Evolutionary conservation across 2,888 invertebrate species (phyloP), one percentile per base, ranked within the genome.

Genomic region (Auanema sp.): DNA sequence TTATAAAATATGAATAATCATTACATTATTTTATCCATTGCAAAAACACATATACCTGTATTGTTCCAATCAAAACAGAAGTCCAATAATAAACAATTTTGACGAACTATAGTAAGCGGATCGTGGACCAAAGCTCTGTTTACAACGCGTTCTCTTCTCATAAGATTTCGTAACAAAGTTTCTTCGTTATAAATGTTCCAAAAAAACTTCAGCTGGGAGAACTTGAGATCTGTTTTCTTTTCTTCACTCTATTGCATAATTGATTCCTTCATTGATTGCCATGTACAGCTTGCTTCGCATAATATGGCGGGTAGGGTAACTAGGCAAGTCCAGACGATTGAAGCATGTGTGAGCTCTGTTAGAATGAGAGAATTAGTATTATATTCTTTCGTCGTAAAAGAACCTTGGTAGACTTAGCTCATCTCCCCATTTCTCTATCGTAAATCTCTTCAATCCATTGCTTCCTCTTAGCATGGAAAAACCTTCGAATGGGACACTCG

Each of bases 401-500:
- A 21, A 69, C 69, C 80, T 72, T 0, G 81, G 81, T 16, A 81
- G 60, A 40, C 75, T 66, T 14, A 57, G 55, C n/a, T 77, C 77
- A 14, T 74, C 73, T 41, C 81, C 81, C 79, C 80, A 81, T 58
- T 72, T 75, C 60, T 81, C 80, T 24, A 81, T 78, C 16, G 80
- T 79, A 63, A 81, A 81, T 79, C 93, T 76, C 16, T 95, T 88
- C 44, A 94, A 94, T 1, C 96, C 96, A 51, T 93, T 94, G 8
- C 93, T 93, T 60, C 97, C 97, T 49, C 96, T 88, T 62, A 97
- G 86, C 2, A 95, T 95, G 0, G 93, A 88, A 87, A 97, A 97
- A 1, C 97, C 97, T 85, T 97, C 96, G 85, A 93, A 96, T 0
- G 97, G 97, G 80, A 97, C 92, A 79, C 93, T 94, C 0, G 95